Conservation (phyloP, 2,888 invertebrate species). For the Caenorhabditis afra region DNA sequence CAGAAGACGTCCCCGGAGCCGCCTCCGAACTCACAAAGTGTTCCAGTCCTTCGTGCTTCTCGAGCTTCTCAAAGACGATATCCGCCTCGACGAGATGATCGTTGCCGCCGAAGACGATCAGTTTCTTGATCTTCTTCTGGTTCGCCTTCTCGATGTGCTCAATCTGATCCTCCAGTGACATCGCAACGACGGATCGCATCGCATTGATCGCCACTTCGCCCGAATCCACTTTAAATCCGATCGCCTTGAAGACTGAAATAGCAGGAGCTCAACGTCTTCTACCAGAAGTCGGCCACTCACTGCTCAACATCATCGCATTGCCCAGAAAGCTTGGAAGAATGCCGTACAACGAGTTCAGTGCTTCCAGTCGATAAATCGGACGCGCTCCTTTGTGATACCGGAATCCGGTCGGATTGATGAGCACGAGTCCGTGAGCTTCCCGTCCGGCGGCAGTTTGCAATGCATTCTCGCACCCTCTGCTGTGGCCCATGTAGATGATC, state of each 20-base stretch:
- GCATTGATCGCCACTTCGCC: constrained; percentile 58
- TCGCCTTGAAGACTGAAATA: constrained; percentile 56
- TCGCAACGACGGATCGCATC: constrained; percentile 52
- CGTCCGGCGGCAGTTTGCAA: constrained; percentile 48
- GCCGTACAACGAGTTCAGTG: constrained; percentile 29
- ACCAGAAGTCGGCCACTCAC: constrained; percentile 28
- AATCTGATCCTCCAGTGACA: constrained; percentile 28
- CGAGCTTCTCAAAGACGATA: constrained; percentile 33
- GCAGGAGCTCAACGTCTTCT: too few relatives aligned
- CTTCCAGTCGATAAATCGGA: constrained; percentile 53
- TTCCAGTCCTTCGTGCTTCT: constrained; percentile 34
- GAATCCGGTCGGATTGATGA: constrained; percentile 65
- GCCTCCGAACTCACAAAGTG: constrained; percentile 40
- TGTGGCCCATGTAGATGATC: constrained; percentile 61
- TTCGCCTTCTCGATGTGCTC: constrained; percentile 25
- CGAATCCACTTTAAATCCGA: constrained; percentile 55
- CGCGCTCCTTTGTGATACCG: constrained; percentile 62
- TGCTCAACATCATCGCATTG: constrained; percentile 34
- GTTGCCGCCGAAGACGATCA: constrained; percentile 55
- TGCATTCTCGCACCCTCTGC: constrained; percentile 68
- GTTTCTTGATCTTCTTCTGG: constrained; percentile 49
- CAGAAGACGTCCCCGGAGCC: too few relatives aligned
- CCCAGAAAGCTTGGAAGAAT: constrained; percentile 29
- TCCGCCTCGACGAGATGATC: constrained; percentile 57
- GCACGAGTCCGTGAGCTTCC: constrained; percentile 56